A percentile compares a stretch with the other conserved stretches of the same genome.
Evolutionary conservation across 2,888 invertebrate genomes (phyloP).

Genomic region (Apamea epomidion): DNA sequence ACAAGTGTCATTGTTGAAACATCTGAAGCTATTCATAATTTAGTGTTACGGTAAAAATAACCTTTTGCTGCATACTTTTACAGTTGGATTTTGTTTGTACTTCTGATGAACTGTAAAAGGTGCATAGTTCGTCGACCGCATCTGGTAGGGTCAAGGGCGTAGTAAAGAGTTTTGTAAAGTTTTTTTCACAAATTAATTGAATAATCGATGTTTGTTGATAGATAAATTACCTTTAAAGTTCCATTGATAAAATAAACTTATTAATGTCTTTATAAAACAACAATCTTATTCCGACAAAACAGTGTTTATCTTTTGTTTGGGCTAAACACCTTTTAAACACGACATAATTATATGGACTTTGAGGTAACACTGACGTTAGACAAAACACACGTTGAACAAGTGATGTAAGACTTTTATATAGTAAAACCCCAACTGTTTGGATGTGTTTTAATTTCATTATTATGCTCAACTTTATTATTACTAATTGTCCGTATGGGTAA

Average conservation of each 20-base stretch:
- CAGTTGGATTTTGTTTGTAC: constrained; percentile 40
- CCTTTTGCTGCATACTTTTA: constrained; percentile 39
- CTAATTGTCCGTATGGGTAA: neutral
- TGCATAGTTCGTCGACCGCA: constrained; percentile 64
- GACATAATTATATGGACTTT: too few species aligned
- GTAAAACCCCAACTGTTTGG: neutral
- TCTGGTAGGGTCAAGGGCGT: constrained; percentile 66
- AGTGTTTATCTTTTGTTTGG: too few species aligned
- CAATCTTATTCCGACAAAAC: too few species aligned
- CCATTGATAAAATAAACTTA: constrained; percentile 15
- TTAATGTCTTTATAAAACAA: neutral
- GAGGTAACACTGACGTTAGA: too few species aligned
- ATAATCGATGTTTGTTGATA: constrained; percentile 2
- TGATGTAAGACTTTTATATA: too few species aligned
- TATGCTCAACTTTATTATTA: neutral
- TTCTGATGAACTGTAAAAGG: constrained; percentile 24
- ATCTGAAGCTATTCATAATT: constrained; percentile 21
- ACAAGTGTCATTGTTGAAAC: constrained; percentile 39
- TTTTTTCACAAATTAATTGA: constrained; percentile 4
- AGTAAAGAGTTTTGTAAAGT: constrained; percentile 19
- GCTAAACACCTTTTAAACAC: too few species aligned
- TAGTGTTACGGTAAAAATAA: constrained; percentile 27
- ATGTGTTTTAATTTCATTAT: neutral
- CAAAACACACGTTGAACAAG: too few species aligned
- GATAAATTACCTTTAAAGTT: neutral